Conservation (phyloP, 2,797 vertebrate genomes). For the Cryptoprocta ferox region DNA sequence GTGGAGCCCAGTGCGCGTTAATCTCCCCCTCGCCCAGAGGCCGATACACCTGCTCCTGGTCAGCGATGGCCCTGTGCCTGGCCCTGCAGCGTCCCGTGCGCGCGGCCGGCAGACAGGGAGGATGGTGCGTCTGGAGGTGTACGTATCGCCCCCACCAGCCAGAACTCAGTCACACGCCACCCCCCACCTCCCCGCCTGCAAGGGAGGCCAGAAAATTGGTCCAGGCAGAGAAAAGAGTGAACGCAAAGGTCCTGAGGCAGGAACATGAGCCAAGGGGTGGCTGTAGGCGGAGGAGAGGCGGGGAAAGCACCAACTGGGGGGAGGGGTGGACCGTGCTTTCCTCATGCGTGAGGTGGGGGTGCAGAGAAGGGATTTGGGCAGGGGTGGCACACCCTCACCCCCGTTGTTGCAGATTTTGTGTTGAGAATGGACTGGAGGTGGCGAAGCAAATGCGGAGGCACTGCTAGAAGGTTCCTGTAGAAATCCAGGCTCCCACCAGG, state of each 20-base stretch:
- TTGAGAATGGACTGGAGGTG: neutral
- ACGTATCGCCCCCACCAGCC: fast-evolving
- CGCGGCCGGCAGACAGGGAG: neutral
- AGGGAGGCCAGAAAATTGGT: neutral
- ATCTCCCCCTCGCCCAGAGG: neutral
- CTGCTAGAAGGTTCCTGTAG: neutral
- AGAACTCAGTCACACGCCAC: neutral
- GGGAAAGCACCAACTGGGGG: fast-evolving
- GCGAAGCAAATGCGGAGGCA: neutral
- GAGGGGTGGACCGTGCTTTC: neutral
- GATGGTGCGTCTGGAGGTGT: neutral
- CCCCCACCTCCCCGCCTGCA: too few relatives aligned
- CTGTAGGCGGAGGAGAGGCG: neutral
- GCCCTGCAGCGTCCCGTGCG: too few relatives aligned
- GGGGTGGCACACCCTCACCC: neutral
- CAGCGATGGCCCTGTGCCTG: neutral
- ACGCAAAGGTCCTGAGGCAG: neutral
- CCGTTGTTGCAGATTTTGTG: too few relatives aligned
- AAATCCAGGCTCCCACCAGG: neutral
- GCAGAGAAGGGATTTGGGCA: too few relatives aligned
- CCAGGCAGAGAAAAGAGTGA: too few relatives aligned
- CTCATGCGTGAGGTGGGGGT: fast-evolving
- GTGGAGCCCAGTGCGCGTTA: neutral
- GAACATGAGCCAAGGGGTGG: fast-evolving
- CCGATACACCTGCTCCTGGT: neutral